Percentiles rank a stretch among this genome's conserved stretches.
phyloP scores from a whole-genome alignment of 2,797 vertebrate genomes.

The Vipera latastei region DNA sequence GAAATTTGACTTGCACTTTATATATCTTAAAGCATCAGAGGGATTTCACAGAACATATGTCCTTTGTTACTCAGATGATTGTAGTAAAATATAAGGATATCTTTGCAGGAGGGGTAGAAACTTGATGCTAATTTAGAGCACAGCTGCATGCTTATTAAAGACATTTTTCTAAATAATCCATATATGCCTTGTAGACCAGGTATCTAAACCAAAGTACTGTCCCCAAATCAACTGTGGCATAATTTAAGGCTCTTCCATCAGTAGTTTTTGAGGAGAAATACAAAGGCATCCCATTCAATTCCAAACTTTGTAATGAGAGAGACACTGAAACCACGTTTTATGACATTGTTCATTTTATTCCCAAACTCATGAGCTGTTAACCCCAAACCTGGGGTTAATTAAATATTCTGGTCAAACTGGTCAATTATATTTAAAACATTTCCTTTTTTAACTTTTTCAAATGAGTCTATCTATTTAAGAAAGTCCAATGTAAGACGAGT shows the following conservation, averaged over 20 bases:
- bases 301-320: not conserved
- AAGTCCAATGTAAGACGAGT: not conserved
- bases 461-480: not conserved
- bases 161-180: not conserved
- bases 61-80: not conserved
- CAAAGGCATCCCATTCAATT: not conserved
- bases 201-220: not conserved
- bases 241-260: not conserved
- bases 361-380: not conserved
- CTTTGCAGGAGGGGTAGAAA: not conserved
- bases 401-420: not conserved
- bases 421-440: not conserved
- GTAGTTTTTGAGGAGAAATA: not conserved
- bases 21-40: not conserved
- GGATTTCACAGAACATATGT: not conserved
- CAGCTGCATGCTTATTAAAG: not conserved
- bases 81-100: not conserved
- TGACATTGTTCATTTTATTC: not conserved
- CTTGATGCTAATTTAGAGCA: not conserved
- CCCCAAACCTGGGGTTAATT: not conserved
- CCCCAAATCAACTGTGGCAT: not conserved
- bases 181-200: not conserved
- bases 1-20: not conserved
- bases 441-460: not conserved
- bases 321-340: not conserved